These are phyloP conservation scores for Stenchaetothrips biformis DNA, from an alignment of 2,888 invertebrate species.

Conservation along the genomic window DNA sequence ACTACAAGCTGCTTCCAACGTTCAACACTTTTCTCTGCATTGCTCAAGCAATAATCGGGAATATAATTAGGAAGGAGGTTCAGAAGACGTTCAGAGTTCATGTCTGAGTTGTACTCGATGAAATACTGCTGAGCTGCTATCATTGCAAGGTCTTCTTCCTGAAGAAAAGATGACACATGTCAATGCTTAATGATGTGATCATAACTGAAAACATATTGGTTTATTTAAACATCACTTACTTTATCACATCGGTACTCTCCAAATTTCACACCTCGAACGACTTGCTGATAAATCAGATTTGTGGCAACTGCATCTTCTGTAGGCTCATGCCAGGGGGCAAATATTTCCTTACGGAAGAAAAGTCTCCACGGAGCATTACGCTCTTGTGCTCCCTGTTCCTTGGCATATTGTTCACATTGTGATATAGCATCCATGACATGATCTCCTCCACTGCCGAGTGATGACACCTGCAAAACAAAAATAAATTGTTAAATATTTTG, in stretches of 20 bases:
- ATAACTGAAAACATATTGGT: not conserved
- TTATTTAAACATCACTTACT: conserved; percentile 40
- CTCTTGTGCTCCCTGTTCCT: conserved; percentile 98
- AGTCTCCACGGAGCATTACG: conserved; percentile 97
- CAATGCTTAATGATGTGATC: conserved; percentile 27
- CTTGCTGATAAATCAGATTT: conserved; percentile 96
- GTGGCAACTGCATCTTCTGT: conserved; percentile 95
- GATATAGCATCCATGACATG: conserved; percentile 99
- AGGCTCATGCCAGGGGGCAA: conserved; percentile 98
- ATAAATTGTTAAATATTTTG: not conserved
- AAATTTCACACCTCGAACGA: conserved; percentile 96
- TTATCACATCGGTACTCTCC: conserved; percentile 96
- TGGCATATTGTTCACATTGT: conserved; percentile 99
- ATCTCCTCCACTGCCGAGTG: conserved; percentile 95
- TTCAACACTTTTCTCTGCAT: conserved; percentile 84
- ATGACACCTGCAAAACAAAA: conserved; percentile 65
- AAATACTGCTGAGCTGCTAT: conserved; percentile 98
- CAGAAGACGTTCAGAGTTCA: conserved; percentile 83
- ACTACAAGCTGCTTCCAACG: conserved; percentile 85
- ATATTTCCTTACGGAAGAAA: conserved; percentile 96
- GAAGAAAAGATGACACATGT: conserved; percentile 28
- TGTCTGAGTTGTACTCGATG: conserved; percentile 87
- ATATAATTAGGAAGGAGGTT: conserved; percentile 91
- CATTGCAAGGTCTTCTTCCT: conserved; percentile 95
- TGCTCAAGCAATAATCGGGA: conserved; percentile 90